These are phyloP conservation scores for Philhelius pedissequus DNA, from an alignment of 2,888 invertebrate genomes.

Conservation along the genomic window DNA sequence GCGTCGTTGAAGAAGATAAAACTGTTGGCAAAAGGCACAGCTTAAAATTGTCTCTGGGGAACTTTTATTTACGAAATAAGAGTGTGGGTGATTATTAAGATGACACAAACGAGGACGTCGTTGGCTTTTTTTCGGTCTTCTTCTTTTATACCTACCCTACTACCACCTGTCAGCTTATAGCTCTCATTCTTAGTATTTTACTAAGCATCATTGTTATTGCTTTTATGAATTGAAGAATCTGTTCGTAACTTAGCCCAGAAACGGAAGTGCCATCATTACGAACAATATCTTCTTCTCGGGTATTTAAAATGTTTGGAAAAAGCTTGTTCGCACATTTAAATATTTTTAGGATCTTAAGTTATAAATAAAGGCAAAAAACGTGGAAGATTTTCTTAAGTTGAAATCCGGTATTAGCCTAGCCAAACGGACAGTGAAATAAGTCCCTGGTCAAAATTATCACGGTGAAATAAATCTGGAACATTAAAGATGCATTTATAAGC, in stretches of 20 bases:
- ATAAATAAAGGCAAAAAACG: too few species aligned
- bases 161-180: neutral
- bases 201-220: neutral
- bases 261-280: neutral
- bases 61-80: neutral
- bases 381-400: too few species aligned
- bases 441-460: too few species aligned
- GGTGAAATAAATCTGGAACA: too few species aligned
- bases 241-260: neutral
- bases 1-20: slow-evolving; percentile 12
- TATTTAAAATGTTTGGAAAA: neutral
- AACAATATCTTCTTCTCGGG: neutral
- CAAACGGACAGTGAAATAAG: too few species aligned
- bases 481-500: too few species aligned
- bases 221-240: neutral
- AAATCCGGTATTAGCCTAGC: too few species aligned
- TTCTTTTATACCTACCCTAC: too few species aligned
- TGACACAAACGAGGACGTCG: neutral
- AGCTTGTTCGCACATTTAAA: too few species aligned
- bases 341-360: too few species aligned
- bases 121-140: neutral
- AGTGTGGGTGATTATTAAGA: slow-evolving; percentile 15
- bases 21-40: neutral
- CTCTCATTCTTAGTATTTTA: neutral
- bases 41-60: slow-evolving; percentile 21